phyloP scores from a whole-genome alignment of 1,140 invertebrate genomes.

The Pectinophora gossypiella region DNA sequence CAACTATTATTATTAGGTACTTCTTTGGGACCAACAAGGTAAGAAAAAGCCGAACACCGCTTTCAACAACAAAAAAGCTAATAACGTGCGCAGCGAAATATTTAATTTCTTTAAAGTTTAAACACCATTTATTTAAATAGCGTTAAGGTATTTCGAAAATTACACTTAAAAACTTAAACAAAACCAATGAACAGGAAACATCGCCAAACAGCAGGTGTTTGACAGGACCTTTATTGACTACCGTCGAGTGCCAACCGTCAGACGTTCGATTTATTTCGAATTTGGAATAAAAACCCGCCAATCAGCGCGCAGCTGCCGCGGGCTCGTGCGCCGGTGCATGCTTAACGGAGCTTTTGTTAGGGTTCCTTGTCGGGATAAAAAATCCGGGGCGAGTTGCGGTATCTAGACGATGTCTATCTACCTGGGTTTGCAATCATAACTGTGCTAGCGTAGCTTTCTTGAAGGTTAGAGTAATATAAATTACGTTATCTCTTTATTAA shows the following conservation, averaged over 20 bases:
- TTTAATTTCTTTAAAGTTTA: no score
- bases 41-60: no score
- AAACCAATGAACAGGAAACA: not conserved
- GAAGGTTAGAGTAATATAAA: no score
- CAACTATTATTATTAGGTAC: no score
- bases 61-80: no score
- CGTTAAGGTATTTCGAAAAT: not conserved
- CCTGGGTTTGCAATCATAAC: no score
- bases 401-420: not conserved
- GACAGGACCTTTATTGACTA: no score
- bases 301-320: slow-evolving; percentile 40
- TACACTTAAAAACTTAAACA: not conserved
- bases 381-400: not conserved
- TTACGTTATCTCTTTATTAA: no score
- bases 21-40: no score
- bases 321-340: slow-evolving; percentile 33
- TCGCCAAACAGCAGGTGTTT: slow-evolving; percentile 30
- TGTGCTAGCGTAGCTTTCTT: no score
- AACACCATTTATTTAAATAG: no score
- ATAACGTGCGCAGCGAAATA: no score
- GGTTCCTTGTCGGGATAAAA: not conserved
- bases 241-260: slow-evolving; percentile 12
- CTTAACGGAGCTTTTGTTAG: slow-evolving; percentile 4
- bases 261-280: slow-evolving; percentile 41
- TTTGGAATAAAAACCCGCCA: slow-evolving; percentile 43